phyloP scores from a whole-genome alignment of 2,113 vertebrate species.

The Narcine bancroftii region DNA sequence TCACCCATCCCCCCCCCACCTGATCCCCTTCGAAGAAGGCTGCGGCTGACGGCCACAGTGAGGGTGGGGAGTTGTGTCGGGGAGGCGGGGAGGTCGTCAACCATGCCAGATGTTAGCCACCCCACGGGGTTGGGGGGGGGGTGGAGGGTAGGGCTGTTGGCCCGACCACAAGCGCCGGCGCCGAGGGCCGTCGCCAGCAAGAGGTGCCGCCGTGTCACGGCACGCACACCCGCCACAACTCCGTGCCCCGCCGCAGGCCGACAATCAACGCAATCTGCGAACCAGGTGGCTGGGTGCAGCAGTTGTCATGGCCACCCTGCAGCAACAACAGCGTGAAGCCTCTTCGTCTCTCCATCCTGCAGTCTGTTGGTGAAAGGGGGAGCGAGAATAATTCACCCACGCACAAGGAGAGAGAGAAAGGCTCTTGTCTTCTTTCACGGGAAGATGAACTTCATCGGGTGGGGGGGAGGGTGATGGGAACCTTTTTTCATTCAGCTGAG shows the following conservation, averaged over 20 bases:
- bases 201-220: too few species aligned
- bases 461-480: too few species aligned
- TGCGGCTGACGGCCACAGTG: too few species aligned
- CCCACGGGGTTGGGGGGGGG: too few species aligned
- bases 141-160: background rate
- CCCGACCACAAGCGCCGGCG: too few species aligned
- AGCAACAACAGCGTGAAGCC: conserved; percentile 12
- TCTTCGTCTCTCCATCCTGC: background rate
- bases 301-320: background rate
- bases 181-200: too few species aligned
- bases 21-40: too few species aligned
- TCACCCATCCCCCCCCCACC: too few species aligned
- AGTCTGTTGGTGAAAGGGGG: background rate
- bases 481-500: too few species aligned
- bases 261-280: background rate
- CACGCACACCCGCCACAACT: background rate
- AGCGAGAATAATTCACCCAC: background rate
- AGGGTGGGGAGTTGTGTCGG: too few species aligned
- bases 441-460: background rate
- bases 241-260: background rate
- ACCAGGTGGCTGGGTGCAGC: background rate
- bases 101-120: too few species aligned
- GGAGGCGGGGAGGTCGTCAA: too few species aligned
- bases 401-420: background rate
- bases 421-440: background rate